phyloP scores from a whole-genome alignment of 2,113 vertebrate genomes.

The Callionymus lyra region DNA sequence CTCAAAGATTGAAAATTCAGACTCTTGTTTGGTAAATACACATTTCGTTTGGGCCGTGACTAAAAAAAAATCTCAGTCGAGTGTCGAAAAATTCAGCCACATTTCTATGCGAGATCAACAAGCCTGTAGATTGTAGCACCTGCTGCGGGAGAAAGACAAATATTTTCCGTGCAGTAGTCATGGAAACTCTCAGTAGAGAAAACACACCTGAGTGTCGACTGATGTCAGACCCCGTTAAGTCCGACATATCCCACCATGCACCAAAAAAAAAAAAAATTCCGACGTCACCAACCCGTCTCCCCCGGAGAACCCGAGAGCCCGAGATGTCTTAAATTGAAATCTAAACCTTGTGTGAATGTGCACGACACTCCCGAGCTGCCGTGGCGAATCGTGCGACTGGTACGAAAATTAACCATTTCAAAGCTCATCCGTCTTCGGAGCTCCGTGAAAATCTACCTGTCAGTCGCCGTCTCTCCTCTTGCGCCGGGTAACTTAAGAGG shows the following conservation, averaged over 20 bases:
- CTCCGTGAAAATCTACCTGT: conserved; percentile 41
- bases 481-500: conserved; percentile 27
- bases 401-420: conserved; percentile 37
- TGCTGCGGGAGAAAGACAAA: no score
- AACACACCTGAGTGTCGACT: conserved; percentile 5
- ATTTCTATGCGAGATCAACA: no score
- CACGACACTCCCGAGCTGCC: conserved; percentile 1
- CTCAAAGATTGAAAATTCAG: no score
- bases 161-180: conserved; percentile 12
- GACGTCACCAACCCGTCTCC: conserved; percentile 24
- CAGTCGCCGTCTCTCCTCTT: conserved; percentile 12
- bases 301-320: conserved; percentile 11
- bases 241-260: conserved; percentile 6
- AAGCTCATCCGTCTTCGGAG: conserved; percentile 34
- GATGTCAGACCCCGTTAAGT: conserved; percentile 9
- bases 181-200: background rate
- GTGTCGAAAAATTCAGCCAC: no score
- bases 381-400: conserved; percentile 15
- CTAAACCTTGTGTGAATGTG: conserved; percentile 50
- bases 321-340: conserved; percentile 40
- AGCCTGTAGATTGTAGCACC: no score
- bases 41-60: no score
- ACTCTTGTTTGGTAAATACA: no score
- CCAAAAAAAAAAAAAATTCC: conserved; percentile 22
- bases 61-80: no score